Evolutionary conservation across 2,113 vertebrate genomes (phyloP), one percentile per base, ranked within the genome.

Genomic region (Rhinopomastus cyanomelas): DNA sequence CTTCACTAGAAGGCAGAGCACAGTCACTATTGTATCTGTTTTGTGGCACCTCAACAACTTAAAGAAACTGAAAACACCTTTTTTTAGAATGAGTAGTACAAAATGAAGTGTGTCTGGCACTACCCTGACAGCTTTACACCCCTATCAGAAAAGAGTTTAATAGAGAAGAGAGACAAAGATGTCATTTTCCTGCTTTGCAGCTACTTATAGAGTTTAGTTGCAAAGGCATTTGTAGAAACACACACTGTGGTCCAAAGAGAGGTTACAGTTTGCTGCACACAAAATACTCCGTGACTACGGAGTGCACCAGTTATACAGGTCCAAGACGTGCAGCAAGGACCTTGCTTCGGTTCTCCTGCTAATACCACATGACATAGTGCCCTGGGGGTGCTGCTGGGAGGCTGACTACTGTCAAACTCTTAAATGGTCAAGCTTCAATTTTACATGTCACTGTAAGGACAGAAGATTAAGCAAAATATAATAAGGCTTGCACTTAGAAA

Each of bases 351-450:
- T 64, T 91, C 37, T 79, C 87, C 53, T 60, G 22, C 53, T 94
- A 91, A 93, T 85, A 64, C 53, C 59, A 36, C 78, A 80, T 92
- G 95, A 93, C 91, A 84, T 3, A 2, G 36, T 88, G 82, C 88
- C 94, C 91, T 79, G 53, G 49, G 48, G 79, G 81, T 16, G 29
- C 27, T 83, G 61, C 85, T 89, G 79, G 89, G 76, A 88, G 72
- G 20, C 51, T 93, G 59, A 64, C 18, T 87, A n/a, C 46, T 92
- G 42, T 66, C 1, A 3, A 78, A 75, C 39, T 85, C 67, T 72
- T 87, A 81, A 93, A 85, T 79, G 94, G 92, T 94, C 94, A 93
- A 93, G 71, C 52, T 85, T 82, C 81, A 85, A 62, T 93, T 92
- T 87, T 87, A 69, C 34, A 39, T 87, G 81, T 92, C 84, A 87